phyloP scores from a whole-genome alignment of 2,888 invertebrate genomes.

The Bugulina stolonifera region DNA sequence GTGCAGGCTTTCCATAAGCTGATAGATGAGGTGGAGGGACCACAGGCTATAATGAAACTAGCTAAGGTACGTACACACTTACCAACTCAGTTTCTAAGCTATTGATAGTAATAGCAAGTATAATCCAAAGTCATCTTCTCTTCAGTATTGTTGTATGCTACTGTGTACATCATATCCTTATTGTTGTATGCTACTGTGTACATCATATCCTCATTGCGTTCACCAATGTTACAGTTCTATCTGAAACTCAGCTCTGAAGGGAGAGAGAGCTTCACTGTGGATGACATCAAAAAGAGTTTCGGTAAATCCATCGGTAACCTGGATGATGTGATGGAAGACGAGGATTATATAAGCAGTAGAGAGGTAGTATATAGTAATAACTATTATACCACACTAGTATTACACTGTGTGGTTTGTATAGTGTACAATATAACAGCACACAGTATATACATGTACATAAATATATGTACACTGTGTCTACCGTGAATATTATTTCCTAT shows the following conservation, averaged over 20 bases:
- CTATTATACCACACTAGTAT: too few species aligned
- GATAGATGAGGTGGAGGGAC: not conserved
- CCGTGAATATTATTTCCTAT: too few species aligned
- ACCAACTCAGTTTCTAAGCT: too few species aligned
- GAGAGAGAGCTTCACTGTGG: not conserved
- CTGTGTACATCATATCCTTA: too few species aligned
- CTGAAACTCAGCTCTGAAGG: not conserved
- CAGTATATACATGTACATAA: not conserved
- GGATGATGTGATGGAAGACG: constrained; percentile 11
- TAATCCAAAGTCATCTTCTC: too few species aligned
- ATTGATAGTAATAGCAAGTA: too few species aligned
- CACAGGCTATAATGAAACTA: not conserved
- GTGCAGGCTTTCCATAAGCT: constrained; percentile 18
- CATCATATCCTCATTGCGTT: too few species aligned
- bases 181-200: too few species aligned
- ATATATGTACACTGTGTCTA: not conserved
- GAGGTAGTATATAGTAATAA: not conserved
- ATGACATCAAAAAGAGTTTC: constrained; percentile 2
- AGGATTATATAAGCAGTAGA: constrained; percentile 15
- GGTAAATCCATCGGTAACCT: not conserved
- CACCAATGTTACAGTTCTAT: constrained; percentile 24
- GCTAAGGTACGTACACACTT: constrained; percentile 6
- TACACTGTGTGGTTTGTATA: too few species aligned
- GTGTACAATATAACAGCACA: too few species aligned
- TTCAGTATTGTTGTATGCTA: too few species aligned